A percentile compares a stretch with the other conserved stretches of the same genome.
Conservation (phyloP, 2,113 vertebrate species). For the Rhinolophus sinicus region DNA sequence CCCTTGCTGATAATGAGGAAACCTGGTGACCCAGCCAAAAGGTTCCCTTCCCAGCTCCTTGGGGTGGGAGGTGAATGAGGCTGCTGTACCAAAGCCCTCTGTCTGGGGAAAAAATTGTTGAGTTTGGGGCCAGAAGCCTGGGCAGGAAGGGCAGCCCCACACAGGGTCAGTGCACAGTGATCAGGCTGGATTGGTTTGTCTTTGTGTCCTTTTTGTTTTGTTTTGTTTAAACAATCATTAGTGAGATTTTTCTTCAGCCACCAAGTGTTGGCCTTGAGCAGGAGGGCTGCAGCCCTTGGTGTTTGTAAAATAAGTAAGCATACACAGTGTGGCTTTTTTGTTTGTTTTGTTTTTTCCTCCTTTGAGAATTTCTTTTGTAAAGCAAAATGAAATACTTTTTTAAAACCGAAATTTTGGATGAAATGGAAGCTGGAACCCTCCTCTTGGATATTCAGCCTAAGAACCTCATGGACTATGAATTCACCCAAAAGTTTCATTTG, state of each 20-base stretch:
- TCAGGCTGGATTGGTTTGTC: constrained; percentile 26
- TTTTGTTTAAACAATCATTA: constrained; percentile 58
- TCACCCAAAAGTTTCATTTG: constrained; percentile 52
- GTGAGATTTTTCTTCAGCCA: constrained; percentile 60
- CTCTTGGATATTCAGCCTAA: constrained; percentile 46
- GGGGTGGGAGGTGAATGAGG: background rate
- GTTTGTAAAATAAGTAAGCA: background rate
- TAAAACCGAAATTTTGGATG: constrained; percentile 73
- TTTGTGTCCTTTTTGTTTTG: background rate
- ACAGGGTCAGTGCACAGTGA: background rate
- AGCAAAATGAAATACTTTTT: constrained; percentile 69
- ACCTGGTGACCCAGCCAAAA: background rate
- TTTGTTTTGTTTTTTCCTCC: background rate
- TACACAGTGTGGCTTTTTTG: background rate
- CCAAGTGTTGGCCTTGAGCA: background rate
- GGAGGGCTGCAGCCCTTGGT: background rate
- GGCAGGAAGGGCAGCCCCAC: background rate
- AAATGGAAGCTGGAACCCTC: constrained; percentile 62
- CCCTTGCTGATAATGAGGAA: background rate
- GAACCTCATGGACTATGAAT: constrained; percentile 69
- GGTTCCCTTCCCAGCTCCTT: background rate
- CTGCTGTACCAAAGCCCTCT: background rate
- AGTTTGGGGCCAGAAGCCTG: background rate
- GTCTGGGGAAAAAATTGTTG: too few relatives aligned
- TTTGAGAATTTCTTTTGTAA: constrained; percentile 69